Conservation (phyloP, 2,888 invertebrate species). For the Melanotus villosus region DNA sequence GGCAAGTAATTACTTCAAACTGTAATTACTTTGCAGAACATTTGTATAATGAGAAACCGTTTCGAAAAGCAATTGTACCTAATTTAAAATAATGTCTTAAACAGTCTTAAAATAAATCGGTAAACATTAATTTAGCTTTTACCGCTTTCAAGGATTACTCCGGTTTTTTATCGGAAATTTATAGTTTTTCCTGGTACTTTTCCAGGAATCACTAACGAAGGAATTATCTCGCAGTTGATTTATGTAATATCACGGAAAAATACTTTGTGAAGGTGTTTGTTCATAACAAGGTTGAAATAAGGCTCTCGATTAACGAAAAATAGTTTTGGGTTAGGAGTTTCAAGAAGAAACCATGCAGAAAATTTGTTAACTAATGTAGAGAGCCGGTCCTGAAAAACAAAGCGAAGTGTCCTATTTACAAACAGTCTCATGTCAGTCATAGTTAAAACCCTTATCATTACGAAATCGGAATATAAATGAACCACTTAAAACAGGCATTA, state of each 20-base stretch:
- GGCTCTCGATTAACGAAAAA: too few species aligned
- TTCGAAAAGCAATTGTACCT: not conserved
- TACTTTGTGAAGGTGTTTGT: too few species aligned
- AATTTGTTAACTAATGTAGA: too few species aligned
- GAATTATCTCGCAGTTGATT: not conserved
- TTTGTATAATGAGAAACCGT: slow-evolving; percentile 1
- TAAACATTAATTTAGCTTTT: too few species aligned
- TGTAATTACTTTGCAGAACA: not conserved
- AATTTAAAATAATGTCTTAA: not conserved
- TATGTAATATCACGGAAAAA: too few species aligned
- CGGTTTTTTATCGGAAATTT: too few species aligned
- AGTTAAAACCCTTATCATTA: slow-evolving; percentile 25
- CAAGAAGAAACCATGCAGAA: too few species aligned
- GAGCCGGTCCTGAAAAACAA: too few species aligned
- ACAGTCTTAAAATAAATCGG: too few species aligned
- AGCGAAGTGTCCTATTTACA: slow-evolving; percentile 3
- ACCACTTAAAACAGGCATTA: slow-evolving; percentile 23
- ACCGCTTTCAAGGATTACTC: not conserved
- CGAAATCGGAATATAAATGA: slow-evolving; percentile 37
- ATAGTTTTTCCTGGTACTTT: not conserved
- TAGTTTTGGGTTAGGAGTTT: too few species aligned
- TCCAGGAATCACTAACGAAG: not conserved
- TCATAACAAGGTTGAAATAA: too few species aligned
- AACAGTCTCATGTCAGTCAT: slow-evolving; percentile 33
- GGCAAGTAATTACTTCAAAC: not conserved